These are phyloP conservation scores for Percopsis transmontana DNA, from an alignment of 2,113 vertebrate species.

Conservation along the genomic window DNA sequence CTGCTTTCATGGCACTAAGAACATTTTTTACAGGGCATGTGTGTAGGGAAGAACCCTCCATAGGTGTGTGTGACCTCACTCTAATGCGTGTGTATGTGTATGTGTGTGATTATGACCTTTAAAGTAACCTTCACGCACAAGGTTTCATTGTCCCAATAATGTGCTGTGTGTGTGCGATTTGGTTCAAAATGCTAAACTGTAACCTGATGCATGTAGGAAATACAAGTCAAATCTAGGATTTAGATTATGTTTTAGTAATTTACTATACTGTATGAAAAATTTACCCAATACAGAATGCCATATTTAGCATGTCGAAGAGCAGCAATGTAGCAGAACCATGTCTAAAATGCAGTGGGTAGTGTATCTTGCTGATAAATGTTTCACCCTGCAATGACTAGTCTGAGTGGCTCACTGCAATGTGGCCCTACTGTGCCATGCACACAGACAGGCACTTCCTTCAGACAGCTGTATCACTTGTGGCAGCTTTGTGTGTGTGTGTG, in stretches of 20 bases:
- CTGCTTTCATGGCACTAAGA: constrained; percentile 5
- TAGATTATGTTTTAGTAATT: too few relatives aligned
- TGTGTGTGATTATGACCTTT: constrained; percentile 19
- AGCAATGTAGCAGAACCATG: too few relatives aligned
- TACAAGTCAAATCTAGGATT: background rate
- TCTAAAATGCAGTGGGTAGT: too few relatives aligned
- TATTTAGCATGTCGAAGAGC: too few relatives aligned
- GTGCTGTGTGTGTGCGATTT: constrained; percentile 5
- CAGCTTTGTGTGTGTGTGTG: constrained; percentile 5
- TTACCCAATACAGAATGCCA: too few relatives aligned
- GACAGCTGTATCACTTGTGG: background rate
- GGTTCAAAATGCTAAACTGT: constrained; percentile 15
- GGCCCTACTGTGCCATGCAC: background rate
- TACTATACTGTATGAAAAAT: too few relatives aligned
- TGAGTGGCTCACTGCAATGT: background rate
- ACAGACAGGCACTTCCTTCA: background rate
- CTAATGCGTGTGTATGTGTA: constrained; percentile 12
- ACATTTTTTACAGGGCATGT: constrained; percentile 19
- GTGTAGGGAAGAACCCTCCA: constrained; percentile 5
- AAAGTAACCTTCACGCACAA: constrained; percentile 25
- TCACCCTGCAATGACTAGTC: background rate
- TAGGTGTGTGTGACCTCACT: background rate
- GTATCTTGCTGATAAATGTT: too few relatives aligned
- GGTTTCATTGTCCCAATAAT: constrained; percentile 45
- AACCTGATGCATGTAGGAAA: constrained; percentile 21